Percentiles rank a stretch among this genome's conserved stretches.
phyloP scores from a whole-genome alignment of 2,797 vertebrate genomes.

The Eptatretus atami region DNA sequence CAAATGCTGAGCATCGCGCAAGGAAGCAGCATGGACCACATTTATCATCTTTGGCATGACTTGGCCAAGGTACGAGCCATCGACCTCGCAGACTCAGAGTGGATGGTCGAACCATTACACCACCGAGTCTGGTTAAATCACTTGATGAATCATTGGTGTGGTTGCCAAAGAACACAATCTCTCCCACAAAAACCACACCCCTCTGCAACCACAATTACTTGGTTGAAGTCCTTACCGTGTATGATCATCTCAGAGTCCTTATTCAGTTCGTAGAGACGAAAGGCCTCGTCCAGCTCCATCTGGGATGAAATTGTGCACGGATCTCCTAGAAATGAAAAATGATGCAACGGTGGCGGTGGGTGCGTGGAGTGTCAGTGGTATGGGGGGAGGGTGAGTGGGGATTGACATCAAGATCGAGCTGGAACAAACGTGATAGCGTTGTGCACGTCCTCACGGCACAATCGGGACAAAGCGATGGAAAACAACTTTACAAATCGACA shows the following conservation, averaged over 20 bases:
- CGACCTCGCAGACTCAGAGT: too few species aligned
- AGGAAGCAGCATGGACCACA: too few species aligned
- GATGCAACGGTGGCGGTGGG: neutral
- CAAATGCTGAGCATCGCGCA: too few species aligned
- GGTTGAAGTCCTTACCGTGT: constrained; percentile 31
- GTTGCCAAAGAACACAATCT: neutral
- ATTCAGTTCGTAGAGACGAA: constrained; percentile 79
- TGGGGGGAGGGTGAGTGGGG: neutral
- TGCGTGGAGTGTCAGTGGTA: neutral
- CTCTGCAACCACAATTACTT: neutral
- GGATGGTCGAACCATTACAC: too few species aligned
- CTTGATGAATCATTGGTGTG: too few species aligned
- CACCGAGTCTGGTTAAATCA: too few species aligned
- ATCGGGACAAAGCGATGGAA: too few species aligned
- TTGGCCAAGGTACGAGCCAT: too few species aligned
- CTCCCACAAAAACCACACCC: neutral
- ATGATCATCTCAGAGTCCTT: constrained; percentile 95
- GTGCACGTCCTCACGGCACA: too few species aligned
- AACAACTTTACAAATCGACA: too few species aligned
- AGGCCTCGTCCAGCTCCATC: constrained; percentile 82
- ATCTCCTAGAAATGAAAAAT: constrained; percentile 30
- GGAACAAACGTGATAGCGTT: neutral
- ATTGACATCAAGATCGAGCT: neutral
- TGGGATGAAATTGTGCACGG: constrained; percentile 93
- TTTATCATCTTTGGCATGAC: too few species aligned